Base-by-base conservation (phyloP, 2,888 invertebrate species). In the Phortica magna region DNA sequence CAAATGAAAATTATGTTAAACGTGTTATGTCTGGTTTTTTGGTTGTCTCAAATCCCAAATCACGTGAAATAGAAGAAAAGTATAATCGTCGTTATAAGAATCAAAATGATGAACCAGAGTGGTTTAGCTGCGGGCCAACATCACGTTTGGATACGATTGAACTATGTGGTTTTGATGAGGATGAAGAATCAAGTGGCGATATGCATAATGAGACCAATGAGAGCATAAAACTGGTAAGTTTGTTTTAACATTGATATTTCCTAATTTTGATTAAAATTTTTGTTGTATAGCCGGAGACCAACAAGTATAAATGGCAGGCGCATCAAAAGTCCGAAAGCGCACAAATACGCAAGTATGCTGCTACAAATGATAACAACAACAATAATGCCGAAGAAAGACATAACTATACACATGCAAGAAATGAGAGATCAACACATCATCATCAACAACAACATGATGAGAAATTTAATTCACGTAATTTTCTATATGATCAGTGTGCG, bases 101-200 rank as follows among this genome's bases (percentile, higher is more conserved):
- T 74, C 84, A 83, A 65, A 91, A 83, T 76, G 91, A 91, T 12
- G 91, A 91, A 74, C 91, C 91, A 0, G 91, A 91, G 73, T 91
- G 91, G 91, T 91, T 91, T 76, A 91, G 91, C 75, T 90, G 90
- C 78, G 91, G 91, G 6, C 91, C 91, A 39, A 91, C 90, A 41
- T 91, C 91, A 4, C 84, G 91, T 67, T 83, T 91, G 68, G 91
- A 91, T 77, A 90, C 91, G 9, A 91, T 91, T 67, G 91, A 91
- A 72, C 75, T 91, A 59, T 90, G 90, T 75, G 91, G 91, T 0
- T 91, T 91, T 65, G 88, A 90, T 80, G 91, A 91, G 77, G 90
- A 90, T 0, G 89, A 90, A 70, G 87, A 88, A 7, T 70, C 70
- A 14, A 43, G 39, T 55, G 19, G n/a, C 19, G 6, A 7, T 22